Evolutionary conservation across 2,797 vertebrate species (phyloP).

Genomic region (Centroberyx gerrardi): DNA sequence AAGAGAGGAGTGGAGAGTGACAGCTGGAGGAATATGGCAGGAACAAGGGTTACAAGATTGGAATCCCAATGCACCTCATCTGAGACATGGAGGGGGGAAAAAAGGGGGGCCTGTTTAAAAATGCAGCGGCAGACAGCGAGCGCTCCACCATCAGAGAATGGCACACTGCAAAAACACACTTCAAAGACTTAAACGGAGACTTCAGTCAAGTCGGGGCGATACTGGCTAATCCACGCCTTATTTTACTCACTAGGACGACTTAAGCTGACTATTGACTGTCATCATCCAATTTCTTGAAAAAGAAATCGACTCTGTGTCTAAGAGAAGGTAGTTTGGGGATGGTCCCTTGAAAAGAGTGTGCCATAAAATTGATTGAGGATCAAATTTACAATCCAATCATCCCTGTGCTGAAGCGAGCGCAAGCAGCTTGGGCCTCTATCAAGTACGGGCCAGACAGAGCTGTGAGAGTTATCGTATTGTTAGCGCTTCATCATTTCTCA

Average conservation of each 20-base stretch:
- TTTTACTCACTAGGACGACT: slow-evolving; percentile 6
- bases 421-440: slow-evolving; percentile 21
- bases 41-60: slow-evolving; percentile 48
- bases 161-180: slow-evolving; percentile 36
- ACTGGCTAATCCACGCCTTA: slow-evolving; percentile 8
- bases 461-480: slow-evolving; percentile 50
- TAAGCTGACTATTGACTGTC: not conserved
- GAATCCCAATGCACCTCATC: slow-evolving; percentile 67
- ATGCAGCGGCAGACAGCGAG: slow-evolving; percentile 48
- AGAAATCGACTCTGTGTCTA: slow-evolving; percentile 28
- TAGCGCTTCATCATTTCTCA: slow-evolving; percentile 42
- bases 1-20: slow-evolving; percentile 5
- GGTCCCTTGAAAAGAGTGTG: slow-evolving; percentile 31
- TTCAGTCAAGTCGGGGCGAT: slow-evolving; percentile 18
- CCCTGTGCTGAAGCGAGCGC: slow-evolving; percentile 17
- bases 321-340: slow-evolving; percentile 48
- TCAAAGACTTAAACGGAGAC: slow-evolving; percentile 47
- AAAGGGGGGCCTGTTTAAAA: slow-evolving; percentile 54
- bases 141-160: slow-evolving; percentile 38
- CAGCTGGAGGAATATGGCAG: slow-evolving; percentile 24
- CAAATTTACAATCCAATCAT: slow-evolving; percentile 72
- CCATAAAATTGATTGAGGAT: slow-evolving; percentile 70
- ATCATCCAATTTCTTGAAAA: slow-evolving; percentile 34
- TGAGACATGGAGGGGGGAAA: slow-evolving; percentile 60
- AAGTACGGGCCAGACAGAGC: slow-evolving; percentile 37